Conservation (phyloP, 2,888 invertebrate genomes). For the Epicampocera succincta region DNA sequence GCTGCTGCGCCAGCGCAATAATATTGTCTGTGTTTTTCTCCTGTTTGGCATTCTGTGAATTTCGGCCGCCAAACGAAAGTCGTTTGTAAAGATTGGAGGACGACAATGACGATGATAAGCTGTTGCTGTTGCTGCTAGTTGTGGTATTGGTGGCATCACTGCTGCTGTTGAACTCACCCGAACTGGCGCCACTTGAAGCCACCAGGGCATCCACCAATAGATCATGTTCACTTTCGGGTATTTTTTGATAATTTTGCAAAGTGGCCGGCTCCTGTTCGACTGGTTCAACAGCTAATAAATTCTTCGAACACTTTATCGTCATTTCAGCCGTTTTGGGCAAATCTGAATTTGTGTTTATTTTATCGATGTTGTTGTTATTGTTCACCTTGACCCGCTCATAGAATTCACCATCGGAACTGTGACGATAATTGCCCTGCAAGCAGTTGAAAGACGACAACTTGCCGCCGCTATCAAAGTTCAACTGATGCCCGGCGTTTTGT, state of each 20-base stretch:
- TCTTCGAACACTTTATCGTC: slow-evolving; percentile 73
- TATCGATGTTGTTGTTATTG: slow-evolving; percentile 11
- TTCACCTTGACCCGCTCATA: slow-evolving; percentile 76
- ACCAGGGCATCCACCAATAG: slow-evolving; percentile 69
- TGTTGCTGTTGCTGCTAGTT: slow-evolving; percentile 52
- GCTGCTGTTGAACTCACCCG: slow-evolving; percentile 75
- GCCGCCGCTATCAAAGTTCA: slow-evolving; percentile 69
- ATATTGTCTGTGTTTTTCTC: slow-evolving; percentile 51
- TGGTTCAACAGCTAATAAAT: slow-evolving; percentile 71
- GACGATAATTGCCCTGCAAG: slow-evolving; percentile 79
- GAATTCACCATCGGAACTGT: slow-evolving; percentile 77
- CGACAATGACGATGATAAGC: slow-evolving; percentile 56
- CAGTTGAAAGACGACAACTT: slow-evolving; percentile 75
- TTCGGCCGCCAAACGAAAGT: slow-evolving; percentile 73
- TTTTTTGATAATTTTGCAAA: slow-evolving; percentile 76
- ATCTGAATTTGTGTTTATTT: slow-evolving; percentile 3
- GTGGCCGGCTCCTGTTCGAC: slow-evolving; percentile 73
- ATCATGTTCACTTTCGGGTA: slow-evolving; percentile 75
- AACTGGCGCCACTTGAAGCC: slow-evolving; percentile 73
- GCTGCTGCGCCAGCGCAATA: slow-evolving; percentile 46
- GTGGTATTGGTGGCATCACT: slow-evolving; percentile 69
- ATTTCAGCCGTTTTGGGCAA: slow-evolving; percentile 68
- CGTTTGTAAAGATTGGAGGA: slow-evolving; percentile 70
- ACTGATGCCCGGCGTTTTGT: slow-evolving; percentile 8
- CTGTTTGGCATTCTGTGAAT: slow-evolving; percentile 54